Conservation (phyloP, 37 sponge, comb jelly and placozoan genomes). For the Bolinopsis microptera region DNA sequence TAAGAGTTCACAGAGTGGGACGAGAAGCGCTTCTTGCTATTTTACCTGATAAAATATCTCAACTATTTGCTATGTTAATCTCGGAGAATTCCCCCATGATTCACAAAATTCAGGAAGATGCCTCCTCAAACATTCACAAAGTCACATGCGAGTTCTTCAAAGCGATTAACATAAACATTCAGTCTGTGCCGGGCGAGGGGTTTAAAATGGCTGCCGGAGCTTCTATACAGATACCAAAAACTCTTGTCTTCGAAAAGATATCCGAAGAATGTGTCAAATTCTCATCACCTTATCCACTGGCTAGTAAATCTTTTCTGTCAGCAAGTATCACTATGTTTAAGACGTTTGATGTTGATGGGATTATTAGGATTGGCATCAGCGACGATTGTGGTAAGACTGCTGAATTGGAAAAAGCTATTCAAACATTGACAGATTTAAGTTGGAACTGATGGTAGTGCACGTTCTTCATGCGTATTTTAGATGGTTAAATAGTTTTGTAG, state of each 20-base stretch:
- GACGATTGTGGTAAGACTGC: background rate
- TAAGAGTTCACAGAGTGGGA: background rate
- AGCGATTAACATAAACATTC: background rate
- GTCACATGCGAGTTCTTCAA: background rate
- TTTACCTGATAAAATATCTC: background rate
- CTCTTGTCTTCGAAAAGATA: background rate
- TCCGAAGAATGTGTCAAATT: background rate
- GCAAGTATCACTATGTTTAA: background rate
- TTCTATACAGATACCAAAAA: background rate
- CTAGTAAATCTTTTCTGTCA: background rate
- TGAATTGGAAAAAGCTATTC: background rate
- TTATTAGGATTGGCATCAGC: background rate
- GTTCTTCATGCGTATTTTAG: too few relatives aligned
- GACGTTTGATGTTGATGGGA: background rate
- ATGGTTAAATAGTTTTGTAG: too few relatives aligned
- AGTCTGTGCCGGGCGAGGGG: background rate
- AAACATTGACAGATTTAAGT: background rate
- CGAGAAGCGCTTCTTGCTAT: background rate
- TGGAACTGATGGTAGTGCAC: background rate
- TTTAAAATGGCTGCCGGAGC: slow-evolving; percentile 1
- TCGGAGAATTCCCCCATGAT: background rate
- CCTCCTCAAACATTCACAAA: background rate
- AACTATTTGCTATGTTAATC: background rate
- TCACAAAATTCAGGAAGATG: background rate
- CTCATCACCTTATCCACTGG: background rate